Evolutionary conservation across 2,888 invertebrate genomes (phyloP).

Genomic region (Drosophila bunnanda): DNA sequence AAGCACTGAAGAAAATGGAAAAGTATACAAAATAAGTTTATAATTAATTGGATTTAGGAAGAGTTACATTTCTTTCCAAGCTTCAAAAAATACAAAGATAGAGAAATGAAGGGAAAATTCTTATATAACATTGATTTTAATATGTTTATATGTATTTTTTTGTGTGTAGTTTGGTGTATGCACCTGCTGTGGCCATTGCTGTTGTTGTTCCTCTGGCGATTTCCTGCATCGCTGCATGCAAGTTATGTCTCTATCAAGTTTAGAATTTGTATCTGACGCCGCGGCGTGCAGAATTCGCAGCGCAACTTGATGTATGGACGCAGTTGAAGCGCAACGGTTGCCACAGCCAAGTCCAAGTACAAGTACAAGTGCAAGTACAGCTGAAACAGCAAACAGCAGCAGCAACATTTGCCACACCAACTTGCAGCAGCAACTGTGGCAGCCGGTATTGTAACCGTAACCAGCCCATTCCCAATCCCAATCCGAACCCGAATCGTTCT

Average conservation of each 20-base stretch:
- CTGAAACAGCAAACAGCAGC: slow-evolving; percentile 24
- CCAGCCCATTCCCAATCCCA: slow-evolving; percentile 44
- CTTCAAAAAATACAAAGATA: background rate
- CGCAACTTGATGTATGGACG: slow-evolving; percentile 42
- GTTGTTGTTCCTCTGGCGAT: slow-evolving; percentile 41
- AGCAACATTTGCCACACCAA: slow-evolving; percentile 36
- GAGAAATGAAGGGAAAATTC: background rate
- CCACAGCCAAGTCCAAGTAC: slow-evolving; percentile 25
- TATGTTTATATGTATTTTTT: background rate
- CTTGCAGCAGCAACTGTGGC: slow-evolving; percentile 41
- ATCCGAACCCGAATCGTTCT: slow-evolving; percentile 29
- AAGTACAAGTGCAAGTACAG: slow-evolving; percentile 37
- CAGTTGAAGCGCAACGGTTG: slow-evolving; percentile 58
- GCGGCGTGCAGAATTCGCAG: slow-evolving; percentile 51
- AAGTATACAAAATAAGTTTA: background rate
- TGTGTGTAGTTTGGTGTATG: slow-evolving; percentile 33
- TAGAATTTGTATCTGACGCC: slow-evolving; percentile 67
- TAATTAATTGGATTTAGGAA: background rate
- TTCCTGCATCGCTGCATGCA: slow-evolving; percentile 72
- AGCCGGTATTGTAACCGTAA: slow-evolving; percentile 36
- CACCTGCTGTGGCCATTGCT: slow-evolving; percentile 53
- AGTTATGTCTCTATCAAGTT: slow-evolving; percentile 78
- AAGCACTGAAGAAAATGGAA: slow-evolving; percentile 2
- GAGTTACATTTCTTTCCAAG: no score
- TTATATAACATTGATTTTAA: no score